Evolutionary conservation across 2,888 invertebrate species (phyloP).

Genomic region (Ceramica pisi): DNA sequence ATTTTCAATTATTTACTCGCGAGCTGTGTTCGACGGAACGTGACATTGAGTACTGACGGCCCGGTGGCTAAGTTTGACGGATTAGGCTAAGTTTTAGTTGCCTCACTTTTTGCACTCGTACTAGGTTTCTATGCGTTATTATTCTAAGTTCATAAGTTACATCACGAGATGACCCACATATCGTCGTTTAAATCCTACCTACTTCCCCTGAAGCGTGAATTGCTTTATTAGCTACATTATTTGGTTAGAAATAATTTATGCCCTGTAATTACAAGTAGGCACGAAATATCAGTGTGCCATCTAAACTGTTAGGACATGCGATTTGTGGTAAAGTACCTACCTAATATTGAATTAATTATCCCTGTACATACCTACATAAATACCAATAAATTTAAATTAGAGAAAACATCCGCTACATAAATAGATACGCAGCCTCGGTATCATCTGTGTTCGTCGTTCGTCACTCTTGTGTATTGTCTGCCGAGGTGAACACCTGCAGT

Average conservation of each 20-base stretch:
- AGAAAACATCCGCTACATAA: conserved; percentile 11
- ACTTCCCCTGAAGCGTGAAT: conserved; percentile 80
- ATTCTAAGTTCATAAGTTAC: too few relatives aligned
- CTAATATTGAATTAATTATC: conserved; percentile 21
- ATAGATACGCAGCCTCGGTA: neutral
- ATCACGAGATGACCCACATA: conserved; percentile 80
- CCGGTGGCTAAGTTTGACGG: too few relatives aligned
- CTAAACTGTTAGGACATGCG: conserved; percentile 58
- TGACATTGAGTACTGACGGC: too few relatives aligned
- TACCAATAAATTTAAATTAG: conserved; percentile 12
- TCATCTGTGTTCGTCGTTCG: conserved; percentile 2
- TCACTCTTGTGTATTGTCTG: conserved; percentile 4
- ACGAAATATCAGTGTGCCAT: conserved; percentile 58
- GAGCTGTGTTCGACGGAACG: too few relatives aligned
- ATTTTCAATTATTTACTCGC: too few relatives aligned
- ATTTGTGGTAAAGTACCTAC: conserved; percentile 35
- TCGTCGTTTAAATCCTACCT: conserved; percentile 71
- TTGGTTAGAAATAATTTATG: conserved; percentile 67
- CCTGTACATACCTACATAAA: neutral
- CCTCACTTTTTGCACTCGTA: too few relatives aligned
- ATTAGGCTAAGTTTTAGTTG: too few relatives aligned
- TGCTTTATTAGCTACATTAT: conserved; percentile 73
- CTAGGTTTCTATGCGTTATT: too few relatives aligned
- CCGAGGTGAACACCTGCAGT: conserved; percentile 15
- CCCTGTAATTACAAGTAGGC: conserved; percentile 64